Evolutionary conservation across 2,113 vertebrate species (phyloP).

Genomic region (Heterocephalus glaber): DNA sequence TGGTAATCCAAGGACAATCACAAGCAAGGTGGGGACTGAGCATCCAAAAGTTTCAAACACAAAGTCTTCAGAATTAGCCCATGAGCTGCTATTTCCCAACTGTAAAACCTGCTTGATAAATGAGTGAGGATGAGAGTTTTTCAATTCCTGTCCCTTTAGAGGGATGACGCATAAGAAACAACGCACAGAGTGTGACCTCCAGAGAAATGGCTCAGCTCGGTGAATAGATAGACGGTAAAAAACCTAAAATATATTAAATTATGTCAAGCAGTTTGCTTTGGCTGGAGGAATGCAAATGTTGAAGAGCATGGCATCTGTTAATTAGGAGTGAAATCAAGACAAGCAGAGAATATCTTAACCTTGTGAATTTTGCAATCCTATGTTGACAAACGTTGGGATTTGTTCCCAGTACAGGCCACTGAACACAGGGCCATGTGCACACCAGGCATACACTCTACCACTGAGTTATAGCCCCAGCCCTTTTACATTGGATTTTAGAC

Average conservation of each 20-base stretch:
- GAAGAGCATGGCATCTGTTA: not conserved
- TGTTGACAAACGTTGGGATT: not conserved
- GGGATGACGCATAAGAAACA: not conserved
- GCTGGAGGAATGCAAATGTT: slow-evolving; percentile 13
- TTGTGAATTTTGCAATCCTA: not conserved
- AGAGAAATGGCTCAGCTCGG: slow-evolving; percentile 1
- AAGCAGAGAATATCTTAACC: not conserved
- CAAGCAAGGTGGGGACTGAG: not conserved
- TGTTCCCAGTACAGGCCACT: not conserved
- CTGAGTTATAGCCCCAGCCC: not conserved
- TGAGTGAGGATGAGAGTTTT: not conserved
- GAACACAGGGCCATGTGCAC: not conserved
- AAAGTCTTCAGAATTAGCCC: not conserved
- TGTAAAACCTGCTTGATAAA: not conserved
- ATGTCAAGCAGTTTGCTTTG: not conserved
- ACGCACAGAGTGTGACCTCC: not conserved
- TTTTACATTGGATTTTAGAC: not conserved
- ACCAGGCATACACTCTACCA: not conserved
- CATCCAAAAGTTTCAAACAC: not conserved
- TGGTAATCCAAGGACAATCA: not conserved
- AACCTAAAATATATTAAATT: not conserved
- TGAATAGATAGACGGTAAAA: not conserved
- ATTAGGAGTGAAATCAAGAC: not conserved
- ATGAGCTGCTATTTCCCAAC: not conserved
- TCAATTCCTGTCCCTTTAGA: not conserved